A percentile compares a stretch with the other conserved stretches of the same genome.
Evolutionary conservation across 2,797 vertebrate genomes (phyloP).

Genomic region (Nannoperca obscura): DNA sequence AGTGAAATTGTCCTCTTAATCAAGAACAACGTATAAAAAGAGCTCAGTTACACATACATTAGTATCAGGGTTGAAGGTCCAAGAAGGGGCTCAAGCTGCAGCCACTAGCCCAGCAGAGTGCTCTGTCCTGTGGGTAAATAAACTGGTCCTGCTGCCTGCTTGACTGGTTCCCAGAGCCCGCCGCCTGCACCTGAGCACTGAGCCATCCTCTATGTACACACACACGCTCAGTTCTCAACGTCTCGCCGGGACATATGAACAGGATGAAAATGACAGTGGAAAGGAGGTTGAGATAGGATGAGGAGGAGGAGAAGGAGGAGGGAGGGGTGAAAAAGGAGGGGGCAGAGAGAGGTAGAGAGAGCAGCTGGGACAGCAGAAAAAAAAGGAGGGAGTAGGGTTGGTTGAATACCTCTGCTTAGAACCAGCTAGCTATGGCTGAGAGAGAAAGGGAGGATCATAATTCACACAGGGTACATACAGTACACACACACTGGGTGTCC

Average conservation of each 20-base stretch:
- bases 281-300: constrained; percentile 69
- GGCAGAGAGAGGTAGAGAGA: constrained; percentile 60
- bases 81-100: constrained; percentile 48
- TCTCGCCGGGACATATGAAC: constrained; percentile 66
- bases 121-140: constrained; percentile 53
- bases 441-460: constrained; percentile 60
- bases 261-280: constrained; percentile 71
- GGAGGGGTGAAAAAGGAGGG: constrained; percentile 47
- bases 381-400: constrained; percentile 57
- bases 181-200: constrained; percentile 66
- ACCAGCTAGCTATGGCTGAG: constrained; percentile 68
- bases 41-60: constrained; percentile 22
- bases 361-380: constrained; percentile 66
- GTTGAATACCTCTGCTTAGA: constrained; percentile 73
- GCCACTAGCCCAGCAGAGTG: constrained; percentile 48
- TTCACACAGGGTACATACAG: constrained; percentile 31
- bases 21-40: constrained; percentile 46
- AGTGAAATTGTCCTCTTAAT: constrained; percentile 25
- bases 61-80: constrained; percentile 48
- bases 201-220: constrained; percentile 61
- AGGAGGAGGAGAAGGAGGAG: constrained; percentile 44
- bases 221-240: constrained; percentile 43
- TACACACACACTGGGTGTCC: constrained; percentile 37
- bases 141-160: constrained; percentile 54
- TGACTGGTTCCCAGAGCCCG: constrained; percentile 57